Evolutionary conservation across 64 coral and sea anemone species (phyloP).

Genomic region (Montipora foliosa): DNA sequence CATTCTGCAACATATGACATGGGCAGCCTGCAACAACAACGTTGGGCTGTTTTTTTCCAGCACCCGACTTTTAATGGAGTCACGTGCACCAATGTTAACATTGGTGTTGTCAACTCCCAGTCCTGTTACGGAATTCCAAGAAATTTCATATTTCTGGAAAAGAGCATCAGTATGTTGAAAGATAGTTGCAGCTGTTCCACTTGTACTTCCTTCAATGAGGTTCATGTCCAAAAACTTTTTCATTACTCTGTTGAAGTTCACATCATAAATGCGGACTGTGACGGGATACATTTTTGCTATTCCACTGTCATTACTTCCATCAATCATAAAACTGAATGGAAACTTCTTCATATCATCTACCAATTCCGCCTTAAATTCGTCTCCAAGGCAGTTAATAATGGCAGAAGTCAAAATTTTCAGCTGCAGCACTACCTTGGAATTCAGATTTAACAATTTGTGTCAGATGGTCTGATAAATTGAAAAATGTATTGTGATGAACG

Average conservation of each 20-base stretch:
- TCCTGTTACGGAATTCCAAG: slow-evolving; percentile 65
- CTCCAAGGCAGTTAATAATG: slow-evolving; percentile 59
- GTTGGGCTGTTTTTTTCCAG: slow-evolving; percentile 46
- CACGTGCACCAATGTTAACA: slow-evolving; percentile 73
- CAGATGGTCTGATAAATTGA: slow-evolving; percentile 54
- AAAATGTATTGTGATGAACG: slow-evolving; percentile 63
- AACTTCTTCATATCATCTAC: slow-evolving; percentile 64
- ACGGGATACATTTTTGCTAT: slow-evolving; percentile 77
- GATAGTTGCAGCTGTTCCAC: slow-evolving; percentile 74
- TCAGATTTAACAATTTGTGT: slow-evolving; percentile 60
- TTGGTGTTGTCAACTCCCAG: slow-evolving; percentile 75
- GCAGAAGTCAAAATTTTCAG: slow-evolving; percentile 73
- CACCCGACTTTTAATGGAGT: slow-evolving; percentile 70
- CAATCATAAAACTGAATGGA: slow-evolving; percentile 81
- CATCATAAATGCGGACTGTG: slow-evolving; percentile 76
- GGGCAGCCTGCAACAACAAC: slow-evolving; percentile 59
- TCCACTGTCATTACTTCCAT: slow-evolving; percentile 68
- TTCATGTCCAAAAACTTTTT: slow-evolving; percentile 71
- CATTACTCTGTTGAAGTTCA: slow-evolving; percentile 67
- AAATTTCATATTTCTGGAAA: slow-evolving; percentile 45
- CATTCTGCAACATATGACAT: slow-evolving; percentile 85
- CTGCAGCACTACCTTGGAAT: slow-evolving; percentile 79
- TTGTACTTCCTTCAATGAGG: slow-evolving; percentile 45
- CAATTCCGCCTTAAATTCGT: slow-evolving; percentile 58
- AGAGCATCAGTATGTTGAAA: slow-evolving; percentile 74